Base-by-base conservation (phyloP, 2,113 vertebrate species). In the Trogon melanurus region DNA sequence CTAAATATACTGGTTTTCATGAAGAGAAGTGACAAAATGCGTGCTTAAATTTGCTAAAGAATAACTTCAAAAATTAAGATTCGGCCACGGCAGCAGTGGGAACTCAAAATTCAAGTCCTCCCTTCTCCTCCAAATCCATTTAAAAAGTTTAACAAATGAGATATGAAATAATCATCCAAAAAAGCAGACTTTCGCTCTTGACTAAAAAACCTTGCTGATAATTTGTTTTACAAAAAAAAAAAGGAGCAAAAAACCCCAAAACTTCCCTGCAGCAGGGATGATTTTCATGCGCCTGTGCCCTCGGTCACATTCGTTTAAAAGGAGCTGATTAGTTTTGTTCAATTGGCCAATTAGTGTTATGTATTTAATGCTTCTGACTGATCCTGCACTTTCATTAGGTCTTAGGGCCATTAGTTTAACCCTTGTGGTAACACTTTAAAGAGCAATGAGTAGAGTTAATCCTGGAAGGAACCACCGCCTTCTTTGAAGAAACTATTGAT, bases 391-490 rank as follows among this genome's bases (percentile, higher is more conserved):
- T 79, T 48, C 76, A 78, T 95, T 91, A 94, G 83, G 95, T 86
- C 79, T 89, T 44, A 85, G 70, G 73, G 88, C 92, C 88, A 91
- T 87, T 74, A 93, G 82, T 96, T 92, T 89, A 96, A 95, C 91
- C 89, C 95, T 79, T 65, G 36, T 18, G 75, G 74, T 74, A 95
- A 72, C 79, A 91, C 45, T 89, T 92, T 60, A 64, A 72, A 88
- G 60, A 90, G 79, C 64, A 88, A 67, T 3, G 20, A 91, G 53
- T 64, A 70, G 91, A 95, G 82, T 58, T 75, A 94, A 88, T 57
- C 66, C 93, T 86, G 78, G 80, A 91, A 94, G 72, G 50, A 96
- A 81, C 32, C 44, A 45, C 54, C 72, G 56, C 62, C 27, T 54
- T n/a, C 73, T 72, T 50, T 41, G 41, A 41, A 41, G 41, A 41